Base-by-base conservation (phyloP, 2,888 invertebrate species). In the Nomada goodeniana region DNA sequence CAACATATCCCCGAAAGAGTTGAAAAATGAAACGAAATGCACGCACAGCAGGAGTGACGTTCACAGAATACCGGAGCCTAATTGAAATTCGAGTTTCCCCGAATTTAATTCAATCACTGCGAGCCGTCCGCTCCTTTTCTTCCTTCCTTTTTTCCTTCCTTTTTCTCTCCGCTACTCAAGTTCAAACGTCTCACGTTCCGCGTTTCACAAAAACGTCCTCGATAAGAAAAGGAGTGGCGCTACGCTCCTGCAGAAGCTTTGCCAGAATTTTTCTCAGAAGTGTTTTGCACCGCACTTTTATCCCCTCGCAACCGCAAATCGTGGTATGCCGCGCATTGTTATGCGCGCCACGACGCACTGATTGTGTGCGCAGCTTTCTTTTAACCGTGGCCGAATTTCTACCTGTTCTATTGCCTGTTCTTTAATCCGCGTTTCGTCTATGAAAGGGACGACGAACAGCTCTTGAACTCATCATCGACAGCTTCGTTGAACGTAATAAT, bases 271-370 rank as follows among this genome's bases (percentile, higher is more conserved):
- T 84, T 84, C 84, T 80, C 42, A 75, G 84, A 83, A 84, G 59
- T 67, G 63, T 79, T 80, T 79, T 76, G 70, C 83, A 72, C 76
- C 68, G 76, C 29, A 61, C 69, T 79, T 79, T 78, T 75, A 71
- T 82, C 57, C 70, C 55, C 57, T 50, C 70, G 70, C 29, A 67
- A 75, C 68, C 79, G 72, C 75, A 69, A 73, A 78, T 72, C 75
- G 65, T 70, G 79, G 83, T 76, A 78, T 82, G 82, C 82, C 65
- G 75, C 55, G 15, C 72, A 83, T 84, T 84, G 79, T 84, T 84
- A 83, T 84, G 84, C 84, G 76, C 47, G 64, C 65, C 84, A 63
- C 76, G 70, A 75, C 67, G 44, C 52, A 75, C 44, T 18, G 15
- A 80, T 29, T 11, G 26, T 36, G 73, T 53, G n/a, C 74, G 23